Evolutionary conservation across 2,888 invertebrate genomes (phyloP), one percentile per base, ranked within the genome.

Genomic region (Mystacides longicornis): DNA sequence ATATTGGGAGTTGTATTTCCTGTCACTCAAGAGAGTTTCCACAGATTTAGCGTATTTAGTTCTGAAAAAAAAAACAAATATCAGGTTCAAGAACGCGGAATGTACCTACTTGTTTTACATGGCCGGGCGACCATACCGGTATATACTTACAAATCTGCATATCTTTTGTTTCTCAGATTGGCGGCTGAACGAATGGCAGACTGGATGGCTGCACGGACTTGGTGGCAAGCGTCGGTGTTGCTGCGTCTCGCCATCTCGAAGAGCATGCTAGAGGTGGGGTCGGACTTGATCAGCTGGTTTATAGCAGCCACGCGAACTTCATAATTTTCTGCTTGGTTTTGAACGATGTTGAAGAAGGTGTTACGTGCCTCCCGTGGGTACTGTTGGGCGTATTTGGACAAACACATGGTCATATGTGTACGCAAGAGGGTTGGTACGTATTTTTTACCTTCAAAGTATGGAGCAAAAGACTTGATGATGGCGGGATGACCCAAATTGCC

Each of bases 221-320:
- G 78, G 50, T 78, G 70, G 65, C 78, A 81, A 18, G 73, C 72
- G 64, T 88, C 87, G 49, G 74, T 68, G 61, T 84, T 77, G 5
- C 86, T 86, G 71, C 80, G 80, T 64, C 79, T 73, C 20, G 87
- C 87, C 81, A 88, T 85, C 23, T 80, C 75, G 70, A 84, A 82
- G 65, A 87, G 79, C 78, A 86, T 81, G 14, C 72, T 71, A 19
- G 74, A 68, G 7, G 82, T 77, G 23, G 87, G 87, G 43, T 74
- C 71, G 14, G 81, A 75, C 63, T 71, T 74, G 71, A 86, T 81
- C 57, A 87, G 69, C 51, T 77, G 73, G 54, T 75, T 75, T 0
- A 84, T 80, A 47, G 87, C 84, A 49, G 81, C 79, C 45, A 80
- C 78, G 64, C 88, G 80, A 5, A 86, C 75, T 71, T 85, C 82